Base-by-base conservation (phyloP, 2,888 invertebrate species). In the Cyclophora punctaria region DNA sequence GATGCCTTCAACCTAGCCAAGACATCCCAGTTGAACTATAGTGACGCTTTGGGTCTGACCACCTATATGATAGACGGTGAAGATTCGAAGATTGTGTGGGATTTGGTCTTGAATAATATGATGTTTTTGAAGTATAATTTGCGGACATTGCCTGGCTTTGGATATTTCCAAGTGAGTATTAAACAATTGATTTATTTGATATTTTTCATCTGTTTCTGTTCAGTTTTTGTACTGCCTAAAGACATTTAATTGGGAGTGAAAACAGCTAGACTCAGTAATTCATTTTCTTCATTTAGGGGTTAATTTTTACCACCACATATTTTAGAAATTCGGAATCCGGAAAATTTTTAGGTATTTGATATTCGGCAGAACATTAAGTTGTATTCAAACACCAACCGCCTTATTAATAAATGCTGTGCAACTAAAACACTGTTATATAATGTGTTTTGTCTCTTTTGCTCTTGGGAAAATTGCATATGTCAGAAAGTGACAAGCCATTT, bases 1-100 rank as follows among this genome's bases (percentile, higher is more conserved):
- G 95, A 95, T 67, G 91, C 93, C 0, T 91, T 92, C 71, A 91
- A 92, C 67, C 71, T 92, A 5, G 93, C 93, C 7, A 89, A 92
- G 64, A 84, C 89, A 0, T 90, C 89, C 0, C 76, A 84, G 43
- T 71, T 93, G 0, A 76, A 90, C 63, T 93, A 93, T 69, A 83
- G 81, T 45, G 79, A 90, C 3, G 91, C 93, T 0, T 83, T 95
- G 7, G 90, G 91, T 2, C 66, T 94, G 34, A 90, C 92, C 4
- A 88, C 90, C 6, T 93, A 93, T 66, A 87, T 94, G 49, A 79
- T 78, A 0, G 71, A 80, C 1, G 90, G 91, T 0, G 92, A 92
- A 63, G 83, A 83, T 4, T 91, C 93, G 7, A 92, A 91, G 63
- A 83, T 92, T 3, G 93, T 94, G 0, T 94, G 94, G 94, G 87